These are phyloP conservation scores for Zophobas atratus DNA, from an alignment of 1,140 invertebrate species.

Conservation along the genomic window DNA sequence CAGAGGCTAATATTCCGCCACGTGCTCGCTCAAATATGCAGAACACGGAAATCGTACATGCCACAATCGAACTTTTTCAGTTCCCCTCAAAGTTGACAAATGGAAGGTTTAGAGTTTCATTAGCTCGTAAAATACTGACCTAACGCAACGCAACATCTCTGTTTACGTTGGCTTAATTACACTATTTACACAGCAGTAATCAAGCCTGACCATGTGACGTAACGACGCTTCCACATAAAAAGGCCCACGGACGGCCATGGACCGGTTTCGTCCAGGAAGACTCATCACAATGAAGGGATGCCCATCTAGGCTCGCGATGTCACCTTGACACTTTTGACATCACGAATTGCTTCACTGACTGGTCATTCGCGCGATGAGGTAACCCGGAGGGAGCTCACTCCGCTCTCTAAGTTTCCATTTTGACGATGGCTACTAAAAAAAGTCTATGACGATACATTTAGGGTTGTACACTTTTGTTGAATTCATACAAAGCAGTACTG, in stretches of 20 bases:
- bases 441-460: no score
- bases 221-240: not conserved
- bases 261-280: no score
- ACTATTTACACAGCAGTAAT: conserved; percentile 9
- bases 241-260: not conserved
- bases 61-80: not conserved
- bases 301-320: no score
- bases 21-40: conserved; percentile 13
- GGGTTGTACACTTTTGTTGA: no score
- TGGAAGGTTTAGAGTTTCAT: not conserved
- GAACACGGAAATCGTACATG: conserved; percentile 8
- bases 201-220: conserved; percentile 1
- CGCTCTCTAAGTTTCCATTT: no score
- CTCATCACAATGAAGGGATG: no score
- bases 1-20: conserved; percentile 15
- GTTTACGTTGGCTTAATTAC: conserved; percentile 1
- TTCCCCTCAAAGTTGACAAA: not conserved
- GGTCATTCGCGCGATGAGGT: no score
- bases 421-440: no score
- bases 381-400: no score
- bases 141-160: not conserved
- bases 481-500: no score
- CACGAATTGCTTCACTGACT: no score
- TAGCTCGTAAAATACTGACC: conserved; percentile 4
- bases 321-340: no score